Percentiles rank a stretch among this genome's conserved stretches.
phyloP scores from a whole-genome alignment of 2,113 vertebrate genomes.

The Entomyzon cyanotis region DNA sequence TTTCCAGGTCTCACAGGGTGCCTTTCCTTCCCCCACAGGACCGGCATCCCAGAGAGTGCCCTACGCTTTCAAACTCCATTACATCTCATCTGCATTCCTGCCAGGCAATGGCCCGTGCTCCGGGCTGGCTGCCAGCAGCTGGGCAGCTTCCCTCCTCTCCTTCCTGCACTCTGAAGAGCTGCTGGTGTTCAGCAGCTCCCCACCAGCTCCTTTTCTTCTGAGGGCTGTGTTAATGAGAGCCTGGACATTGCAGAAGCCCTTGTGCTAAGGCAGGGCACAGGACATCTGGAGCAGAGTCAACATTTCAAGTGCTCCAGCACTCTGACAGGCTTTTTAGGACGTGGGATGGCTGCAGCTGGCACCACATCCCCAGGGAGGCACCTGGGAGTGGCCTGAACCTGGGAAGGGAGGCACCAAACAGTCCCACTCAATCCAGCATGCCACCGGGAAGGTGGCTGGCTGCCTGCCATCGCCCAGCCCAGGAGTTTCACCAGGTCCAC shows the following conservation, averaged over 20 bases:
- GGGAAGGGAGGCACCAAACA: neutral
- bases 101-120: neutral
- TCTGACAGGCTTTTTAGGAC: neutral
- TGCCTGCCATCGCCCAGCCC: neutral
- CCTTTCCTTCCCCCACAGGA: neutral
- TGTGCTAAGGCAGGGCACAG: neutral
- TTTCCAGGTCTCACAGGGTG: neutral
- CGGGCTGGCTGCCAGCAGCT: neutral
- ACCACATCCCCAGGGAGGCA: neutral
- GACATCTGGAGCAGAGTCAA: neutral
- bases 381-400: neutral
- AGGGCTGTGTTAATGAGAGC: neutral
- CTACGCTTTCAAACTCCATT: conserved; percentile 7
- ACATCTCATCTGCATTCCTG: conserved; percentile 40
- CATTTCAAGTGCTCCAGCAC: neutral
- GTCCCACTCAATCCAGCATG: neutral
- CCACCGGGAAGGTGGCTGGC: accelerated
- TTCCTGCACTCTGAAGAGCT: neutral
- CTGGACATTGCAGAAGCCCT: neutral
- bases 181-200: neutral
- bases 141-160: neutral
- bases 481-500: neutral
- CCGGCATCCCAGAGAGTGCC: neutral
- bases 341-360: neutral
- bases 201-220: neutral